Base-by-base conservation (phyloP, 1,140 invertebrate genomes). In the Calosoma granatense region DNA sequence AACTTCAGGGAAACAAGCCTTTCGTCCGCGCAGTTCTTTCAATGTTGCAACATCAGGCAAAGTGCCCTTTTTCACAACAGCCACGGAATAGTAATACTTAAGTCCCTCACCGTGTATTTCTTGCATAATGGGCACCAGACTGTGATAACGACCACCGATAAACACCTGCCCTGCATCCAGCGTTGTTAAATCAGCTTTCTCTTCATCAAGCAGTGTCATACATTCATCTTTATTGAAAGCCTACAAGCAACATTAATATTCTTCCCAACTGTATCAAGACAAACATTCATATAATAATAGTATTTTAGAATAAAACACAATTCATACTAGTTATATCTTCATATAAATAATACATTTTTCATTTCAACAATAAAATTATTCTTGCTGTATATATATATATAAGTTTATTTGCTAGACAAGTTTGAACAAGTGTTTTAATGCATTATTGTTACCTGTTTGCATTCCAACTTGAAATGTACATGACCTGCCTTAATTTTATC, bases 151-250 rank as follows among this genome's bases (percentile, higher is more conserved):
- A 0, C 94, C 94, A 51, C 86, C 94, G 30, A 91, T 81, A 73
- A 94, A 97, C 12, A 95, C 85, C 76, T 97, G 90, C 19, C 94
- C 94, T 30, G 94, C 84, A 76, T 98, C 94, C 3, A 97, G 68
- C 0, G 84, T 84, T 11, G 94, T 89, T 23, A 97, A 72, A 51
- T 97, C 88, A 0, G 87, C 93, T 63, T 84, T 77, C 64, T 87
- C 84, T 22, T 81, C 72, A 70, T 92, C 88, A 21, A 93, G 71
- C 65, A 82, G 71, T 47, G 76, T 71, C 82, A 92, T 92, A 66
- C 90, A 93, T 67, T 90, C 88, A 67, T 91, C 87, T 65, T 86
- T 87, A 59, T 83, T 86, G 62, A 81, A 84, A 9, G 81, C 86
- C 79, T 82, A 67, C 20, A 43, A 41, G 30, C 43, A 57, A 36